Percentiles rank a stretch among this genome's conserved stretches.
Conservation (phyloP, 2,888 invertebrate species). For the Chrysomela aeneicollis region DNA sequence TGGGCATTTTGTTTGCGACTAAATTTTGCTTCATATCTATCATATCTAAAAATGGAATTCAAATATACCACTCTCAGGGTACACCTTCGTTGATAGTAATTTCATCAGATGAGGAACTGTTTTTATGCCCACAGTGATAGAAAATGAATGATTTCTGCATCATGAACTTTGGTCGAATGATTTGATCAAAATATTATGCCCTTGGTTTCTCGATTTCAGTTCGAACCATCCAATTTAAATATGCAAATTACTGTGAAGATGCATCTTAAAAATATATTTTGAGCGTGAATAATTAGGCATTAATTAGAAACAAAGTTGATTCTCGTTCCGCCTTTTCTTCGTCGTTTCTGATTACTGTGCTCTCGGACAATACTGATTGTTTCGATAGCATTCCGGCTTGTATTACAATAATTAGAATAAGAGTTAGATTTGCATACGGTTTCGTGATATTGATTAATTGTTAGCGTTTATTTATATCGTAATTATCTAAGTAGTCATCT, state of each 20-base stretch:
- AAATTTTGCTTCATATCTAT: not conserved
- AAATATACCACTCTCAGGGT: no score
- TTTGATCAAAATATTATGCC: not conserved
- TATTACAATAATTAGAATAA: conserved; percentile 32
- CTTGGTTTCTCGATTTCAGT: not conserved
- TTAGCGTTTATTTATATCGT: conserved; percentile 27
- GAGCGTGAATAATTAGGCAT: conserved; percentile 26
- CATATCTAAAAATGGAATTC: not conserved
- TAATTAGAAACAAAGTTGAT: conserved; percentile 26
- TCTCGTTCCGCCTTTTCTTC: conserved; percentile 25
- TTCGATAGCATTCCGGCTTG: conserved; percentile 32
- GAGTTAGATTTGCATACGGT: conserved; percentile 29
- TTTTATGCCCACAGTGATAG: not conserved
- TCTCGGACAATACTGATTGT: conserved; percentile 42
- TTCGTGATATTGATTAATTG: conserved; percentile 35
- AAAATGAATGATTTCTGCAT: not conserved
- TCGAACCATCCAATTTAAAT: conserved; percentile 20
- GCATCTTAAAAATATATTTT: conserved; percentile 28
- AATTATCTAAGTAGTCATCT: conserved; percentile 11
- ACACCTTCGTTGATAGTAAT: not conserved
- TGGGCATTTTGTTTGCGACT: not conserved
- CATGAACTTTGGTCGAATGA: not conserved
- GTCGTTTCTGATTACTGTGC: conserved; percentile 24
- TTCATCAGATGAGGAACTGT: not conserved
- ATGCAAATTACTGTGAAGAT: conserved; percentile 25